A percentile compares a stretch with the other conserved stretches of the same genome.
These are phyloP conservation scores for Python bivittatus DNA, from an alignment of 2,113 vertebrate genomes.

Conservation along the genomic window DNA sequence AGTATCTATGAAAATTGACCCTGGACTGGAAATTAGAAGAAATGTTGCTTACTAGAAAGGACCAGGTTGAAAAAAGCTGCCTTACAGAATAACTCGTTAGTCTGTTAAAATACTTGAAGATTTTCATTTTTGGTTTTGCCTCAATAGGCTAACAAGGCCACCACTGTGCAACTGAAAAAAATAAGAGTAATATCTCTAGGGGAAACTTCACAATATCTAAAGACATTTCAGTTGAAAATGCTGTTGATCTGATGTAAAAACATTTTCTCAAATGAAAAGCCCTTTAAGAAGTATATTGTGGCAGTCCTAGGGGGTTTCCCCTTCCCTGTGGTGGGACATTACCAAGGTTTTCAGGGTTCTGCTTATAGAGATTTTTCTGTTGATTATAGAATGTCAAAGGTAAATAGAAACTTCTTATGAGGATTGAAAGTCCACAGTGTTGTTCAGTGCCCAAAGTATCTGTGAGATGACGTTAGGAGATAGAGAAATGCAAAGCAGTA, in stretches of 20 bases:
- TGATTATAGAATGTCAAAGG: fast-evolving
- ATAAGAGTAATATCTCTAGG: neutral
- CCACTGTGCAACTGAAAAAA: neutral
- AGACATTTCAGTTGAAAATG: neutral
- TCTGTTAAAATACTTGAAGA: neutral
- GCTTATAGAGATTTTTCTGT: neutral
- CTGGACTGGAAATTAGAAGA: neutral
- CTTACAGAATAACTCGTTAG: neutral
- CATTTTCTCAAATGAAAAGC: neutral
- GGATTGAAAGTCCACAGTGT: neutral
- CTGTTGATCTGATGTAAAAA: neutral
- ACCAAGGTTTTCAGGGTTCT: neutral
- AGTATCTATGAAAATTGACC: neutral
- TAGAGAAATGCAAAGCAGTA: neutral
- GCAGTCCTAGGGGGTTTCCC: neutral
- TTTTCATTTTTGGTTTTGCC: neutral
- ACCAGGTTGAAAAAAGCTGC: neutral
- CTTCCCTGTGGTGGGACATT: neutral
- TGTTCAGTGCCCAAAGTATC: neutral
- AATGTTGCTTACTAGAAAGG: neutral
- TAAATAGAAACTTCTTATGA: neutral
- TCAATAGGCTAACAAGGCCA: neutral
- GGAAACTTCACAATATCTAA: neutral
- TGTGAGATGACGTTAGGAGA: neutral
- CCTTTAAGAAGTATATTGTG: neutral